These are phyloP conservation scores for Synanceia verrucosa DNA, from an alignment of 2,797 vertebrate species.

Conservation along the genomic window DNA sequence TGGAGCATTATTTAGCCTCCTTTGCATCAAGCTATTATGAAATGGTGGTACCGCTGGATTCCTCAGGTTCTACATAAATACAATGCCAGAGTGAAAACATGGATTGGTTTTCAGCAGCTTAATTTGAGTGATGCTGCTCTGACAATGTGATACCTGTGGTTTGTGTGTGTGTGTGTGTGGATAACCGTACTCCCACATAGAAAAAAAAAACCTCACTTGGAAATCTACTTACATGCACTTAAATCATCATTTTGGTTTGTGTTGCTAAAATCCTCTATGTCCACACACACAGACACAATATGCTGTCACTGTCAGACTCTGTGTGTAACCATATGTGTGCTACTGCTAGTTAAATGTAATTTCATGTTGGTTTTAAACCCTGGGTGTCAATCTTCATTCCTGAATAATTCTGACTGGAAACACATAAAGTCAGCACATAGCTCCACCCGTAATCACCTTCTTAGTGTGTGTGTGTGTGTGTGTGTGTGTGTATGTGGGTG, in stretches of 20 bases:
- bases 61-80: too few relatives aligned
- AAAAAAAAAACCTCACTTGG: constrained; percentile 31
- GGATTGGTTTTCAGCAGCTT: constrained; percentile 60
- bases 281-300: constrained; percentile 36
- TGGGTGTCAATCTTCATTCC: constrained; percentile 73
- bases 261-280: constrained; percentile 55
- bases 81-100: constrained; percentile 42
- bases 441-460: constrained; percentile 54
- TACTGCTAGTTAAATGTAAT: constrained; percentile 67
- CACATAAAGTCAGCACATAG: constrained; percentile 68
- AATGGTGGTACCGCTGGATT: too few relatives aligned
- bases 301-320: constrained; percentile 30
- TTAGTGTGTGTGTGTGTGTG: constrained; percentile 34
- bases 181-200: constrained; percentile 14
- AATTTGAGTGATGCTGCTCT: constrained; percentile 61
- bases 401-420: constrained; percentile 68
- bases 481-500: constrained; percentile 35
- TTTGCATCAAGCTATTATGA: too few relatives aligned
- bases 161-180: constrained; percentile 16
- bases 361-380: constrained; percentile 71
- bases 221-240: constrained; percentile 63
- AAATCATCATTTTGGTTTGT: constrained; percentile 58
- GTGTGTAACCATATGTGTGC: constrained; percentile 11
- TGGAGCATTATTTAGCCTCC: too few relatives aligned
- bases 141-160: constrained; percentile 56